A percentile compares a stretch with the other conserved stretches of the same genome.
Evolutionary conservation across 2,888 invertebrate species (phyloP).

Genomic region (Branchellion lobata): DNA sequence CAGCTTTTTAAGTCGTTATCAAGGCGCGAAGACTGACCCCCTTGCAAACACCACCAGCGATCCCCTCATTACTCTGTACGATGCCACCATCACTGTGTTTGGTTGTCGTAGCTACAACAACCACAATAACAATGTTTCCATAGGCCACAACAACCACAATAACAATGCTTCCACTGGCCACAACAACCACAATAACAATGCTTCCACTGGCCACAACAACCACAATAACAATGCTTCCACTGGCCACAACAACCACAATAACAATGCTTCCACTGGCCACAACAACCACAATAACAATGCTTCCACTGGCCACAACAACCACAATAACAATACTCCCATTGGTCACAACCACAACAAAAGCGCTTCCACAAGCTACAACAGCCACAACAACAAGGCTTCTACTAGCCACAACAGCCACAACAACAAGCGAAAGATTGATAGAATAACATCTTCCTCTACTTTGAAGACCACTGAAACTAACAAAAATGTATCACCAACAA

Average conservation of each 20-base stretch:
- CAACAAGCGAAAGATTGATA: background rate
- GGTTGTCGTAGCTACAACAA: too few species aligned
- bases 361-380: background rate
- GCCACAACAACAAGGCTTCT: background rate
- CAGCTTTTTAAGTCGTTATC: too few species aligned
- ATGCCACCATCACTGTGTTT: too few species aligned
- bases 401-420: background rate
- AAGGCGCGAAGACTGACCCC: too few species aligned
- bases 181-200: background rate
- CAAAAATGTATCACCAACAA: too few species aligned
- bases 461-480: too few species aligned
- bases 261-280: background rate
- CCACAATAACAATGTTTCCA: too few species aligned
- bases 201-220: background rate
- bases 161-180: background rate
- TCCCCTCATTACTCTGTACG: too few species aligned
- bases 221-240: background rate
- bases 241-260: background rate
- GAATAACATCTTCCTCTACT: background rate
- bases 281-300: background rate
- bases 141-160: background rate
- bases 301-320: background rate
- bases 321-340: slow-evolving; percentile 25
- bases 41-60: too few species aligned
- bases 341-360: slow-evolving; percentile 8